Conservation (phyloP, 2,888 invertebrate genomes). For the Ctena decussata region DNA sequence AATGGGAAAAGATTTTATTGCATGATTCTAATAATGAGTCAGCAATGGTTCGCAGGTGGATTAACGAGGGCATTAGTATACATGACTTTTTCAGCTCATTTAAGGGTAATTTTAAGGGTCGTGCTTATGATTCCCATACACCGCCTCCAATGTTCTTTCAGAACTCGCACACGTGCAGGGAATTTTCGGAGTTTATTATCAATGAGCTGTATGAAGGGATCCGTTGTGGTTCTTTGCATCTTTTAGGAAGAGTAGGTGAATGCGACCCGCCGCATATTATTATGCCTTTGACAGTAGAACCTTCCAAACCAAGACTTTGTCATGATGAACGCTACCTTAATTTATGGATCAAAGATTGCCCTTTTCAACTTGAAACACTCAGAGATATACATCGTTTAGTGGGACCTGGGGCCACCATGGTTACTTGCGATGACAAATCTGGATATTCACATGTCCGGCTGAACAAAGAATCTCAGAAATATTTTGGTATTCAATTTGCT, state of each 20-base stretch:
- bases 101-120: slow-evolving; percentile 44
- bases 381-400: slow-evolving; percentile 36
- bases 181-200: slow-evolving; percentile 18
- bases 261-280: slow-evolving; percentile 34
- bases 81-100: slow-evolving; percentile 19
- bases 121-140: slow-evolving; percentile 8
- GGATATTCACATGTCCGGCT: slow-evolving; percentile 49
- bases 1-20: slow-evolving; percentile 23
- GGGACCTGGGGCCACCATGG: slow-evolving; percentile 14
- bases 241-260: slow-evolving; percentile 31
- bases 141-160: slow-evolving; percentile 28
- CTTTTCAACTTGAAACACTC: slow-evolving; percentile 41
- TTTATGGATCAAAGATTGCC: slow-evolving; percentile 36
- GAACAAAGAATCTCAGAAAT: slow-evolving; percentile 4
- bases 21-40: too few species aligned
- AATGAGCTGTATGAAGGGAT: slow-evolving; percentile 22
- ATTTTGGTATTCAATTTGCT: slow-evolving; percentile 45
- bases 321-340: slow-evolving; percentile 51
- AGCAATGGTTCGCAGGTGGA: slow-evolving; percentile 29
- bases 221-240: slow-evolving; percentile 23
- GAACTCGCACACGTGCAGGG: background rate
- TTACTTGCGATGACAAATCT: slow-evolving; percentile 38
- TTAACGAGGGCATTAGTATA: slow-evolving; percentile 27
- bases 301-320: slow-evolving; percentile 45
- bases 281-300: slow-evolving; percentile 44